A percentile compares a stretch with the other conserved stretches of the same genome.
Evolutionary conservation across 2,113 vertebrate genomes (phyloP).

Genomic region (Larimichthys polyactis): DNA sequence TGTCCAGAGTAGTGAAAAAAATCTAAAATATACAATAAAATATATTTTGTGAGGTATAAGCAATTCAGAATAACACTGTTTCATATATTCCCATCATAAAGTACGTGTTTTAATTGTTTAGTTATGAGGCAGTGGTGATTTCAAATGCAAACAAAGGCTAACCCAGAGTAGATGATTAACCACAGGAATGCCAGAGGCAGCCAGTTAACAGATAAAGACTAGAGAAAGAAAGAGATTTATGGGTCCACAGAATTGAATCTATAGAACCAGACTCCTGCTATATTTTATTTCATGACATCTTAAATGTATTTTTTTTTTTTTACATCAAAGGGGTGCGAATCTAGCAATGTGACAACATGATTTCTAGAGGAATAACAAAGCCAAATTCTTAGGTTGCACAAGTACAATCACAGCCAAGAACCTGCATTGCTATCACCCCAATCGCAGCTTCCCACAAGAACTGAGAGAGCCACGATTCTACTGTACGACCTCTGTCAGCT

Average conservation of each 20-base stretch:
- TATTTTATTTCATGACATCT: neutral
- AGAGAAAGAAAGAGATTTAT: slow-evolving; percentile 27
- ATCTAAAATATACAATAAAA: neutral
- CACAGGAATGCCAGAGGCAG: slow-evolving; percentile 58
- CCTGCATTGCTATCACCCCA: neutral
- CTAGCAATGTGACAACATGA: neutral
- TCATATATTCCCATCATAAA: neutral
- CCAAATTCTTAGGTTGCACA: neutral
- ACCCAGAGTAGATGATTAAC: slow-evolving; percentile 73
- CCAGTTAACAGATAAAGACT: slow-evolving; percentile 31
- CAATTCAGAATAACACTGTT: neutral
- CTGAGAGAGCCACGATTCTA: neutral
- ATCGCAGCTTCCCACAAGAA: slow-evolving; percentile 5
- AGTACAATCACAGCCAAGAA: neutral
- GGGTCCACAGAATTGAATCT: neutral
- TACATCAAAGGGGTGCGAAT: slow-evolving; percentile 14
- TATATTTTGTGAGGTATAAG: neutral
- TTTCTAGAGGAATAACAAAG: neutral
- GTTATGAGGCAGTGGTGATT: slow-evolving; percentile 42
- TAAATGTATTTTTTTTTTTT: neutral
- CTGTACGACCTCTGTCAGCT: slow-evolving; percentile 16
- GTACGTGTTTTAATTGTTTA: slow-evolving; percentile 22
- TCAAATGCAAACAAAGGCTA: slow-evolving; percentile 46
- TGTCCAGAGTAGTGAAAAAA: neutral
- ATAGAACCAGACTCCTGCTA: neutral